Percentiles rank a stretch among this genome's conserved stretches.
Conservation (phyloP, 2,113 vertebrate species). For the Carettochelys insculpta region DNA sequence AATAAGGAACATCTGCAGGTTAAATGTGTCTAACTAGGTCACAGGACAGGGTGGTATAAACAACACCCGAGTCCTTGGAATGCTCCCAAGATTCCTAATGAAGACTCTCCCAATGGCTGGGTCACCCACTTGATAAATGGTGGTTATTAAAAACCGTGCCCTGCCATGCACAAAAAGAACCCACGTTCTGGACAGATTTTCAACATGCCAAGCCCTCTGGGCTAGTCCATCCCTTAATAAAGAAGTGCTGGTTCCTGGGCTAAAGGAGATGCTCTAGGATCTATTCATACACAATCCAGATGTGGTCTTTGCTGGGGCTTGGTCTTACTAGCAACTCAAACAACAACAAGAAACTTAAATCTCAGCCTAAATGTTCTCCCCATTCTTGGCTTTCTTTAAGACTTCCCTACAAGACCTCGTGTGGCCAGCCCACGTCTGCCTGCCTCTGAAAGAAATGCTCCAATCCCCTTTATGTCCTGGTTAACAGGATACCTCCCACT, state of each 20-base stretch:
- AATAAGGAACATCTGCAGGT: fast-evolving
- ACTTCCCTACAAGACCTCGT: background rate
- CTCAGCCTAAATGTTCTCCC: background rate
- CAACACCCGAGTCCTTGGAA: too few species aligned
- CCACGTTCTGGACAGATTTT: background rate
- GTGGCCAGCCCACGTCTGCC: background rate
- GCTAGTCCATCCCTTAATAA: background rate
- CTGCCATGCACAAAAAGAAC: background rate
- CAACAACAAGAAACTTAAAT: background rate
- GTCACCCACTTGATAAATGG: background rate
- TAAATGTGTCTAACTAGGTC: fast-evolving
- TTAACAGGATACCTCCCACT: too few species aligned
- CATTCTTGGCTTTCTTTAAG: background rate
- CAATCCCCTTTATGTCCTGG: background rate
- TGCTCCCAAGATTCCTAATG: background rate
- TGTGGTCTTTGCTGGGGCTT: background rate
- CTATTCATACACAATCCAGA: background rate
- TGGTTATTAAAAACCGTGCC: background rate
- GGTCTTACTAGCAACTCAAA: background rate
- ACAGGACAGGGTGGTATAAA: background rate
- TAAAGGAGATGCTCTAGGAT: background rate
- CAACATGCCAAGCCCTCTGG: background rate
- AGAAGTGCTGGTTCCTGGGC: background rate
- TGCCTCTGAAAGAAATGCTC: background rate
- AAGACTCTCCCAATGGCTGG: background rate